Percentiles rank a stretch among this genome's conserved stretches.
Evolutionary conservation across 2,888 invertebrate genomes (phyloP).

Genomic region (Cylindroiulus punctatus): DNA sequence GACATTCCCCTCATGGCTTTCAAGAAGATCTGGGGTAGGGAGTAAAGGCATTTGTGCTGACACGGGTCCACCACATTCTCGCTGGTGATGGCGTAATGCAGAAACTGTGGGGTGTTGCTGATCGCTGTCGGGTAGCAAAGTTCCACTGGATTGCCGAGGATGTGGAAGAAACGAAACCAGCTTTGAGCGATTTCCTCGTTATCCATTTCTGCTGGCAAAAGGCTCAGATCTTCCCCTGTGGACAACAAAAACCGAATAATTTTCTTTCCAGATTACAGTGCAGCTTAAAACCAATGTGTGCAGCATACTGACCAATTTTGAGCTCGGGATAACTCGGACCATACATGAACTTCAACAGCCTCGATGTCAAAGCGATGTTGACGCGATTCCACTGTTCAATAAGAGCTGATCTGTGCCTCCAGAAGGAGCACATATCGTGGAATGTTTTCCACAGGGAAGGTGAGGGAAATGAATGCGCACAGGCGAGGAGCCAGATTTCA

Average conservation of each 20-base stretch:
- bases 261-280: not conserved
- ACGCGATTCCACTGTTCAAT: constrained; percentile 96
- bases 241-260: constrained; percentile 27
- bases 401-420: constrained; percentile 93
- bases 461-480: constrained; percentile 86
- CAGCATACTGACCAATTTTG: constrained; percentile 62
- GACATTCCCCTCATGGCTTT: constrained; percentile 94
- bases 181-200: constrained; percentile 92
- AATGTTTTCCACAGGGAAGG: constrained; percentile 96
- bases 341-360: constrained; percentile 86
- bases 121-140: constrained; percentile 85
- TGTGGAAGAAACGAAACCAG: constrained; percentile 94
- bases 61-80: constrained; percentile 84
- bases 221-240: constrained; percentile 78
- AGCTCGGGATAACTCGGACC: constrained; percentile 70
- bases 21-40: constrained; percentile 88
- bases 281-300: not conserved
- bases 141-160: constrained; percentile 93
- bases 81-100: constrained; percentile 83
- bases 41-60: constrained; percentile 86
- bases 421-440: constrained; percentile 88
- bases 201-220: constrained; percentile 85
- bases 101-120: constrained; percentile 77
- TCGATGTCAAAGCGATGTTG: constrained; percentile 86
- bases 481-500: constrained; percentile 84